Evolutionary conservation across 2,113 vertebrate genomes (phyloP).

Genomic region (Eulacestoma nigropectus): DNA sequence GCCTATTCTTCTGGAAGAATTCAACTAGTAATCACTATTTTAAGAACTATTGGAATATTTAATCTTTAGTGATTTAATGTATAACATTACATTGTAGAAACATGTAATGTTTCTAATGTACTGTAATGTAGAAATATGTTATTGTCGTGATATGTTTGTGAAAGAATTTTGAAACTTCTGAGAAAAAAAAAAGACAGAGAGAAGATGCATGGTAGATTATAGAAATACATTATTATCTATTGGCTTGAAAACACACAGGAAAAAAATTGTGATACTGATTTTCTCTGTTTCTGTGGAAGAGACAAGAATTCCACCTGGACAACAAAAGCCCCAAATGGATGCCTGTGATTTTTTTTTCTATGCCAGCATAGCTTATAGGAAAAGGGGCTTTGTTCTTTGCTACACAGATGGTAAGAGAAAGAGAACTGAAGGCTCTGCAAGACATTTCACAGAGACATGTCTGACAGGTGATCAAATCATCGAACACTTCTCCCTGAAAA

Average conservation of each 20-base stretch:
- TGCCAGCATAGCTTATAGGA: background rate
- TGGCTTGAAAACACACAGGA: background rate
- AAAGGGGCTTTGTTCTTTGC: slow-evolving; percentile 69
- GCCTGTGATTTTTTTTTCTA: slow-evolving; percentile 29
- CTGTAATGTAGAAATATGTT: background rate
- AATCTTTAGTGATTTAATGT: background rate
- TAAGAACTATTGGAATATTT: background rate
- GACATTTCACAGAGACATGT: slow-evolving; percentile 70
- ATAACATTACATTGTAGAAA: background rate
- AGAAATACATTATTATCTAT: background rate
- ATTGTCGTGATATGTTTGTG: background rate
- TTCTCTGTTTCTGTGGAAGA: background rate
- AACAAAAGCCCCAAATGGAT: slow-evolving; percentile 28
- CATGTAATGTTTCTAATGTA: too few relatives aligned
- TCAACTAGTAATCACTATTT: background rate
- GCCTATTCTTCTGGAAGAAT: background rate
- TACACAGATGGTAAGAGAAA: slow-evolving; percentile 67
- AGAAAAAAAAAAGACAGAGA: background rate
- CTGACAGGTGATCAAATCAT: slow-evolving; percentile 82
- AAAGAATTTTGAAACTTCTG: background rate
- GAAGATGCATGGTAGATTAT: background rate
- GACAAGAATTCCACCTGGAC: slow-evolving; percentile 12
- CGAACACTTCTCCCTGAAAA: slow-evolving; percentile 70
- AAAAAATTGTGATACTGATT: background rate
- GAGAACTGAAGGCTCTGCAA: slow-evolving; percentile 66